Percentiles rank a stretch among this genome's conserved stretches.
Conservation (phyloP, 2,113 vertebrate species). For the Donacobius atricapilla region DNA sequence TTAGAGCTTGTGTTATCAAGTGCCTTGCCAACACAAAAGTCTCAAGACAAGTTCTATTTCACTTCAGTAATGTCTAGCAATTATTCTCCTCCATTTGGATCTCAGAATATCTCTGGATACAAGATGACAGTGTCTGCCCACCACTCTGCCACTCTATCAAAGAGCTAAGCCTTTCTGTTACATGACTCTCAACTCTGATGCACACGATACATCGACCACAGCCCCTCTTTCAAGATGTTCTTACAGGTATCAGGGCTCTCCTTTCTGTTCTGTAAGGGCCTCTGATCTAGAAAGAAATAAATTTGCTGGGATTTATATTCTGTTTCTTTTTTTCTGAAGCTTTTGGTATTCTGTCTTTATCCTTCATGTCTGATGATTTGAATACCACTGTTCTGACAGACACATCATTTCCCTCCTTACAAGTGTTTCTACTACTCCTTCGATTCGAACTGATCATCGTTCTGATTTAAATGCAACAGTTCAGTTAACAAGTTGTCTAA, state of each 20-base stretch:
- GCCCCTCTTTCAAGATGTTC: not conserved
- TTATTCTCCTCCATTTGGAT: not conserved
- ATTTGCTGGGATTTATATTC: not conserved
- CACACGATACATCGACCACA: not conserved
- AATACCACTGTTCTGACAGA: slow-evolving; percentile 26
- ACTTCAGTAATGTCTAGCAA: not conserved
- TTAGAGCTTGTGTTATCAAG: not conserved
- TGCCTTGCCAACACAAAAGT: not conserved
- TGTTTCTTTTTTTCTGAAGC: not conserved
- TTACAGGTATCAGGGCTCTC: not conserved
- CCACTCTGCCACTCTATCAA: not conserved
- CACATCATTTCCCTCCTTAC: not conserved
- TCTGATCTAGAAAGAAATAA: slow-evolving; percentile 4
- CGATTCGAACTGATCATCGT: not conserved
- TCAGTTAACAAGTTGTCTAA: not conserved
- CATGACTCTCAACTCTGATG: not conserved
- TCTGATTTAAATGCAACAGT: slow-evolving; percentile 21
- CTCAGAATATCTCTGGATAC: not conserved
- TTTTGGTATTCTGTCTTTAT: not conserved
- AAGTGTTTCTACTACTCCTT: not conserved
- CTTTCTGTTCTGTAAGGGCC: not conserved
- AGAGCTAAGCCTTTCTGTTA: not conserved
- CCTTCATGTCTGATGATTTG: slow-evolving; percentile 1
- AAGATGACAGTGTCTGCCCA: not conserved
- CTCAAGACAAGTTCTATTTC: not conserved